Evolutionary conservation across 1,140 invertebrate genomes (phyloP), one percentile per base, ranked within the genome.

Genomic region (Drosophila fuyamai): DNA sequence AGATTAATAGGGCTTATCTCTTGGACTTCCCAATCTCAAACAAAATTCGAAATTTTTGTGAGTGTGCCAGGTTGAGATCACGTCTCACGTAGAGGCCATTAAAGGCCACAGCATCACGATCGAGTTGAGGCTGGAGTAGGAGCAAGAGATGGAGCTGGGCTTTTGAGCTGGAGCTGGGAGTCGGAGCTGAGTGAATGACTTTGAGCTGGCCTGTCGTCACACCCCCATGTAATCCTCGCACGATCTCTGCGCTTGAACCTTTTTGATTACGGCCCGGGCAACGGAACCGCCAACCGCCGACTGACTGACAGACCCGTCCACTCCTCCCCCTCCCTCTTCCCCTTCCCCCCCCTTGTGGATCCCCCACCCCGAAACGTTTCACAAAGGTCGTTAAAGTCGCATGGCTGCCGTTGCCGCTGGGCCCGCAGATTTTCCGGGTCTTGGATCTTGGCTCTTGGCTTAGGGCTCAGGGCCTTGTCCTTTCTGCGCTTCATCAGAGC

Each of bases 191-290:
- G 56, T 80, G 65, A 83, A 83, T 84, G 76, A 79, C 81, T 76
- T 74, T 73, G 56, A 74, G 67, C 57, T 29, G 72, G 71, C 65
- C 81, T 80, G 81, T 78, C 75, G 83, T 80, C 83, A 79, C 83
- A 79, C 83, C 79, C 81, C 75, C 82, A 74, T 71, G 80, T 77
- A 88, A 88, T 88, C 83, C 83, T 88, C 80, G 84, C 83, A 88
- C 83, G 83, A 88, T 88, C 83, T 89, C 55, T 58, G 65, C 81
- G 67, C 68, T 75, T 72, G 63, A 72, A 71, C 81, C 61, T 71
- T 73, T 83, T 59, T 77, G 75, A 78, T 78, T 70, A 71, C 56
- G 61, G 61, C 54, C 18, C 47, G 62, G 60, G 62, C 56, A 65
- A 32, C 59, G 51, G 60, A 44, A 14, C 60, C 46, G 48, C 56